phyloP scores from a whole-genome alignment of 2,113 vertebrate species.

The Collichthys lucidus region DNA sequence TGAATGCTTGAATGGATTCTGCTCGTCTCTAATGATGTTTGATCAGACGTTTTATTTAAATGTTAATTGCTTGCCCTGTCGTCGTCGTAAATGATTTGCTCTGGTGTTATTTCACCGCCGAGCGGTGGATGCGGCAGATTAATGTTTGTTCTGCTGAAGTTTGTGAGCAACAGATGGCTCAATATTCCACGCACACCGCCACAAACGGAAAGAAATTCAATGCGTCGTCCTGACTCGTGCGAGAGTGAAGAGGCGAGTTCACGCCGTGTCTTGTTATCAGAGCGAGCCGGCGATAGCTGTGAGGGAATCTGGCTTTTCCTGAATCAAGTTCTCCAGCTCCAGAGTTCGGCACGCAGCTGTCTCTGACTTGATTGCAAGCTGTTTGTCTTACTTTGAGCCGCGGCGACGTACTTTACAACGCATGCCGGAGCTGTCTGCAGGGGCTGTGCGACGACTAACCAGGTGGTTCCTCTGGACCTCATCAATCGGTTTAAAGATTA shows the following conservation, averaged over 20 bases:
- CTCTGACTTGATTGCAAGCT: slow-evolving; percentile 23
- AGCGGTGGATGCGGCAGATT: too few species aligned
- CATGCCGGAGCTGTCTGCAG: slow-evolving; percentile 1
- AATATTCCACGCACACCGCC: too few species aligned
- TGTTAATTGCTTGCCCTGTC: too few species aligned
- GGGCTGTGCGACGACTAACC: neutral
- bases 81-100: too few species aligned
- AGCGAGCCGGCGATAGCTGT: neutral
- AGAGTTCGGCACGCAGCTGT: slow-evolving; percentile 1
- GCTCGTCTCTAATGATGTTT: too few species aligned
- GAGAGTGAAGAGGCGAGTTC: neutral
- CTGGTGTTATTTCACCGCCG: too few species aligned
- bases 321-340: slow-evolving; percentile 1
- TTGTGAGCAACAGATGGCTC: too few species aligned
- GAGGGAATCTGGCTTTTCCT: neutral
- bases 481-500: neutral
- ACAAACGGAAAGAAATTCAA: too few species aligned
- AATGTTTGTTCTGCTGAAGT: too few species aligned
- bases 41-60: too few species aligned
- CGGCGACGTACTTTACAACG: neutral
- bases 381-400: slow-evolving; percentile 18
- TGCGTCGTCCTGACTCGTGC: too few species aligned
- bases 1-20: too few species aligned
- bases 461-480: slow-evolving; percentile 3
- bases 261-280: neutral